Evolutionary conservation across 2,797 vertebrate species (phyloP).

Genomic region (Lithobates sylvaticus): DNA sequence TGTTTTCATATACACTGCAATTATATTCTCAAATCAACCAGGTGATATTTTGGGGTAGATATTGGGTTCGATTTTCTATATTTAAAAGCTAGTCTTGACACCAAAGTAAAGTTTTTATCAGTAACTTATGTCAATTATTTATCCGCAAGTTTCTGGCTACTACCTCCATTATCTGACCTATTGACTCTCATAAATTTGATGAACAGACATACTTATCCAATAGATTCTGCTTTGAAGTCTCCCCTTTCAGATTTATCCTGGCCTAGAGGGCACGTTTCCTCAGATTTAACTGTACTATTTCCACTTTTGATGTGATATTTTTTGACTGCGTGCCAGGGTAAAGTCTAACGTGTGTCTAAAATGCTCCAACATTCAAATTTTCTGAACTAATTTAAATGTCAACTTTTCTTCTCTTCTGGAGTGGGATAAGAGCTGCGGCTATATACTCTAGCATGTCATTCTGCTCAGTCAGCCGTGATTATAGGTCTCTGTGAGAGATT

Average conservation of each 20-base stretch:
- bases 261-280: conserved; percentile 16
- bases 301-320: conserved; percentile 49
- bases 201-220: conserved; percentile 6
- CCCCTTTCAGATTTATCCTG: conserved; percentile 1
- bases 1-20: too few species aligned
- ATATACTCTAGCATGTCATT: conserved; percentile 50
- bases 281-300: conserved; percentile 23
- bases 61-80: too few species aligned
- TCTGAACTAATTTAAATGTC: conserved; percentile 56
- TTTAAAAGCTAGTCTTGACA: too few species aligned
- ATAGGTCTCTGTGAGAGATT: conserved; percentile 37
- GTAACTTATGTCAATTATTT: too few species aligned
- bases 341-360: conserved; percentile 44
- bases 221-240: conserved; percentile 21
- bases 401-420: conserved; percentile 24
- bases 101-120: too few species aligned
- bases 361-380: conserved; percentile 49
- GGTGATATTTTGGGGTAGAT: too few species aligned
- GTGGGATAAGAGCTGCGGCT: conserved; percentile 18
- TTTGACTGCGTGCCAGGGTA: conserved; percentile 51
- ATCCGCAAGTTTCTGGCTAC: background rate
- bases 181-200: conserved; percentile 2
- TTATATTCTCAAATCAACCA: too few species aligned
- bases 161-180: conserved; percentile 4
- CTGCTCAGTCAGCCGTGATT: conserved; percentile 48